A percentile compares a stretch with the other conserved stretches of the same genome.
phyloP scores from a whole-genome alignment of 1,140 invertebrate genomes.

The Brachionus manjavacas region DNA sequence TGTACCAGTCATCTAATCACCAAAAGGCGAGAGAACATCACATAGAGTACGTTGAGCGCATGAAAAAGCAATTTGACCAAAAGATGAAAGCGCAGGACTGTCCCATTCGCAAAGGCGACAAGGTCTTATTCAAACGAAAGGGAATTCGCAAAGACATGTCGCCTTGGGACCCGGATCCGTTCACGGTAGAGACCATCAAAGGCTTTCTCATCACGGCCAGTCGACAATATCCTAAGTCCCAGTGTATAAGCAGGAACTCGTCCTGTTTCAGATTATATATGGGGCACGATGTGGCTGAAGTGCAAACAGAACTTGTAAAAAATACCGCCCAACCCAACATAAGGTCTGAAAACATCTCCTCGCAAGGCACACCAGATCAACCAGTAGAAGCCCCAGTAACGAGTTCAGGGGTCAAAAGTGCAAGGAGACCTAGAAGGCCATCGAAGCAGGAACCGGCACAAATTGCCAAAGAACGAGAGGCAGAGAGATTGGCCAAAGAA shows the following conservation, averaged over 20 bases:
- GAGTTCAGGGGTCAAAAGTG: not conserved
- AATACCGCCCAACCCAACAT: not conserved
- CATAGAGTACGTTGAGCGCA: not conserved
- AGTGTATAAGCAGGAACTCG: not conserved
- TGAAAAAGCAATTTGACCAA: not conserved
- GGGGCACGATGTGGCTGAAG: not conserved
- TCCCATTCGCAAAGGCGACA: not conserved
- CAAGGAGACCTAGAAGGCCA: not conserved
- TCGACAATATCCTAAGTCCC: not conserved
- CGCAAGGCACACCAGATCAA: not conserved
- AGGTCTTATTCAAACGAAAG: not conserved
- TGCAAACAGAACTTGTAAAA: not conserved
- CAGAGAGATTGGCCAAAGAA: not conserved
- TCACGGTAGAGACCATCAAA: slow-evolving; percentile 43
- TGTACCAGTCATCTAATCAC: not conserved
- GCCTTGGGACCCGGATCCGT: slow-evolving; percentile 44
- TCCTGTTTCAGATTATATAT: not conserved
- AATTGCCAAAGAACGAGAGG: not conserved
- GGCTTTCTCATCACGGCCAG: not conserved
- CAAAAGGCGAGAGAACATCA: not conserved
- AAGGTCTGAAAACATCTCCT: not conserved
- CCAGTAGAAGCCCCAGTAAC: not conserved
- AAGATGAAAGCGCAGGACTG: not conserved
- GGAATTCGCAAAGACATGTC: not conserved
- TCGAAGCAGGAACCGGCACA: not conserved